Conservation (phyloP, 2,797 vertebrate species). For the Anguilla anguilla region DNA sequence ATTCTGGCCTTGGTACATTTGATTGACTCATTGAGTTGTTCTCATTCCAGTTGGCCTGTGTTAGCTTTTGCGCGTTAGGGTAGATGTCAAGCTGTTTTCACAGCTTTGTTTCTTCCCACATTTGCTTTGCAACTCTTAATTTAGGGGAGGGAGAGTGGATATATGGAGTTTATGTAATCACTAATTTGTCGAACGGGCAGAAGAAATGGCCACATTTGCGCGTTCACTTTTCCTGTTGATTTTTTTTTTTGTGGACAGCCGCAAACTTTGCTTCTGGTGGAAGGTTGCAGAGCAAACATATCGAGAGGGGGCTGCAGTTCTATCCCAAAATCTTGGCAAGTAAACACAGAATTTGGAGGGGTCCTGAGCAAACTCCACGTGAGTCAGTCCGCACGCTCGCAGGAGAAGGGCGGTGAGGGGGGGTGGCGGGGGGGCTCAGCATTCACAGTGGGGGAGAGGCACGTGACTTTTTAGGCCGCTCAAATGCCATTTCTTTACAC, state of each 20-base stretch:
- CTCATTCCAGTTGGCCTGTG: conserved; percentile 55
- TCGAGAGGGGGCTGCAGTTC: conserved; percentile 40
- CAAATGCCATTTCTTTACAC: conserved; percentile 16
- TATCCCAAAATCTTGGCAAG: conserved; percentile 45
- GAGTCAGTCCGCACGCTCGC: not conserved
- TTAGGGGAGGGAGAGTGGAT: conserved; percentile 51
- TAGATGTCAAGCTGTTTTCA: conserved; percentile 51
- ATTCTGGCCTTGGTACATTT: conserved; percentile 63
- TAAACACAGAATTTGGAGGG: conserved; percentile 6
- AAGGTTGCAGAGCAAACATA: conserved; percentile 43
- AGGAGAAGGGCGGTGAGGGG: not conserved
- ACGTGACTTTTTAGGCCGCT: conserved; percentile 4
- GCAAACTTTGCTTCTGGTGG: conserved; percentile 33
- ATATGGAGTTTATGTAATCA: conserved; percentile 52
- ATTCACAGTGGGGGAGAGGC: not conserved
- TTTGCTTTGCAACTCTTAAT: conserved; percentile 45
- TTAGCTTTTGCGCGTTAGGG: conserved; percentile 53
- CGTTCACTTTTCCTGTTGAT: not conserved
- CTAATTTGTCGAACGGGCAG: conserved; percentile 55
- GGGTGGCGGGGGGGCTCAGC: too few species aligned
- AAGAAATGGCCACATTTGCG: conserved; percentile 24
- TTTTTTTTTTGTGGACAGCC: conserved; percentile 1
- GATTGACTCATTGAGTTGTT: conserved; percentile 58
- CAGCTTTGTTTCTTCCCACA: conserved; percentile 43
- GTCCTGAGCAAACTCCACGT: not conserved